These are phyloP conservation scores for Meles meles DNA, from an alignment of 2,113 vertebrate species.

Conservation along the genomic window DNA sequence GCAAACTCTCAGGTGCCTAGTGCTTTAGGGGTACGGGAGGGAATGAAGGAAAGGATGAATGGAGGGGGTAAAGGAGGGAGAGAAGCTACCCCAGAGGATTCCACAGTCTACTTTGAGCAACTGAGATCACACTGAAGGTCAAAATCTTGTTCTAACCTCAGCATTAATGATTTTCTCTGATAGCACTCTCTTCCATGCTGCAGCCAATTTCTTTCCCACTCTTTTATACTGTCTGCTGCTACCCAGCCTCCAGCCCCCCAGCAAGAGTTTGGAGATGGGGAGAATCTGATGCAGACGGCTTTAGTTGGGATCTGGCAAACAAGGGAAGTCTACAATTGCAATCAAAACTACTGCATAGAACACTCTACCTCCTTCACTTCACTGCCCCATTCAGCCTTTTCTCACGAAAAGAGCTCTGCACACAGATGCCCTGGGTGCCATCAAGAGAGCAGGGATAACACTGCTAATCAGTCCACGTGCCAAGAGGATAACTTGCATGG, in stretches of 20 bases:
- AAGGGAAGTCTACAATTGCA: background rate
- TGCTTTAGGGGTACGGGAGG: background rate
- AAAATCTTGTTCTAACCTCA: background rate
- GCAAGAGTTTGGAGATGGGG: background rate
- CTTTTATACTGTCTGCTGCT: background rate
- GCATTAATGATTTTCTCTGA: background rate
- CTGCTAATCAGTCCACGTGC: background rate
- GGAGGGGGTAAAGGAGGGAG: background rate
- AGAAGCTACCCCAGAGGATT: background rate
- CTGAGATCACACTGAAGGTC: background rate
- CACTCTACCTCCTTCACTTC: background rate
- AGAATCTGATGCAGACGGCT: background rate
- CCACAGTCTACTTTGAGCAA: background rate
- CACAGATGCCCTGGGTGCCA: background rate
- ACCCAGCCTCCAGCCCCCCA: background rate
- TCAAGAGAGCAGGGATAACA: background rate
- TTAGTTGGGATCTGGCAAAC: background rate
- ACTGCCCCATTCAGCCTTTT: background rate
- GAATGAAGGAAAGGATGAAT: background rate
- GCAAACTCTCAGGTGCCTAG: background rate
- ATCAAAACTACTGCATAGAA: background rate
- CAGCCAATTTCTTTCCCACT: background rate
- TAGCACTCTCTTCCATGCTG: background rate
- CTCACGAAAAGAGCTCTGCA: background rate
- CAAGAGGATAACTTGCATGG: background rate